Conservation (phyloP, 2,888 invertebrate species). For the Drosophila testacea region DNA sequence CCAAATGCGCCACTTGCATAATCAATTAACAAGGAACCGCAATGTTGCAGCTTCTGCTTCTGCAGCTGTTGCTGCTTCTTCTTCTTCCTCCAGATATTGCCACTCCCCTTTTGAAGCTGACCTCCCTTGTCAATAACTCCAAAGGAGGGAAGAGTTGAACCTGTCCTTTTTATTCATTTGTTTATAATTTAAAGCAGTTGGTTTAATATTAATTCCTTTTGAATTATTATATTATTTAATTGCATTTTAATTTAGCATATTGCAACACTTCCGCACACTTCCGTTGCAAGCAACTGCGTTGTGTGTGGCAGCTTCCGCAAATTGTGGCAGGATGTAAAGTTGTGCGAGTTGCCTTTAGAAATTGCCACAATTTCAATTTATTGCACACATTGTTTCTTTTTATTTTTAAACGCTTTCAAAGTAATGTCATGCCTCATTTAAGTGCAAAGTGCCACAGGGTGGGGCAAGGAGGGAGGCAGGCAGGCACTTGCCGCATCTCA, state of each 20-base stretch:
- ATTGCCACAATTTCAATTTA: constrained; percentile 46
- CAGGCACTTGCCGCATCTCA: constrained; percentile 64
- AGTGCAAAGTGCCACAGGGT: constrained; percentile 3
- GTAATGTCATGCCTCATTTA: constrained; percentile 24
- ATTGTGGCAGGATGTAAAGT: constrained; percentile 16
- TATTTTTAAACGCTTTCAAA: neutral
- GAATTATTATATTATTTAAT: constrained; percentile 34
- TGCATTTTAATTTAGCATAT: constrained; percentile 56
- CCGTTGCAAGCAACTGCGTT: constrained; percentile 30
- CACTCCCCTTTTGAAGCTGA: too few species aligned
- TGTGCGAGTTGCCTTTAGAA: constrained; percentile 32
- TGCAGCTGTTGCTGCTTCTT: neutral
- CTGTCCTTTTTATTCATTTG: constrained; percentile 36
- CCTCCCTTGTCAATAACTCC: neutral
- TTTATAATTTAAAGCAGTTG: constrained; percentile 52
- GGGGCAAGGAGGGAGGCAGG: neutral
- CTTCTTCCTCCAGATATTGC: neutral
- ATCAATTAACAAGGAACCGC: constrained; percentile 36
- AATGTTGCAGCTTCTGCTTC: neutral
- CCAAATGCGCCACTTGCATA: constrained; percentile 51
- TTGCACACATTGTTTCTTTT: constrained; percentile 20
- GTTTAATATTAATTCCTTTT: constrained; percentile 15
- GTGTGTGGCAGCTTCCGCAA: constrained; percentile 33
- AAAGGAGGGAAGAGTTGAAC: neutral
- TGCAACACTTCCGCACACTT: constrained; percentile 50